Percentiles rank a stretch among this genome's conserved stretches.
Conservation (phyloP, 2,888 invertebrate genomes). For the Furcula furcula region DNA sequence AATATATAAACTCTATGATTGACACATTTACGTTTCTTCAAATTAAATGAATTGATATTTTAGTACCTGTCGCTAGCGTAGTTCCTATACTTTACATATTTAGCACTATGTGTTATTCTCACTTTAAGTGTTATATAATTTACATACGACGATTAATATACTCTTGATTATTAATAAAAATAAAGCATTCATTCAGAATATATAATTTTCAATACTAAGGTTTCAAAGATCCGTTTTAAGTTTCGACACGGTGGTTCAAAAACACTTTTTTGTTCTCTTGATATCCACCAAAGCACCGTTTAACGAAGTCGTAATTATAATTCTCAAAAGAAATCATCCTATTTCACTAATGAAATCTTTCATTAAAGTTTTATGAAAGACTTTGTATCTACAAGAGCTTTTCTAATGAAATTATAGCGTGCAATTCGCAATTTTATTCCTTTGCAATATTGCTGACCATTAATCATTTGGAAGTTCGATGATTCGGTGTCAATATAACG, state of each 20-base stretch:
- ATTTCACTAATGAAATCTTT: slow-evolving; percentile 61
- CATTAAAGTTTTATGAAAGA: slow-evolving; percentile 54
- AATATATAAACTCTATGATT: no score
- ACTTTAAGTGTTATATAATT: no score
- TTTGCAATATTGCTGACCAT: background rate
- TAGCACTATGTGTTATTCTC: no score
- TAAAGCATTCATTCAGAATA: no score
- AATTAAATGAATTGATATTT: no score
- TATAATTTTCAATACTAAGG: slow-evolving; percentile 6
- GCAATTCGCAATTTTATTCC: slow-evolving; percentile 4
- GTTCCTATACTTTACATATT: no score
- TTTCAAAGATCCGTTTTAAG: slow-evolving; percentile 52
- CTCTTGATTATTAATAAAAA: no score
- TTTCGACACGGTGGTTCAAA: slow-evolving; percentile 58
- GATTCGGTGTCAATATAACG: background rate
- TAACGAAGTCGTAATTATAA: slow-evolving; percentile 72
- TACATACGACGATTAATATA: no score
- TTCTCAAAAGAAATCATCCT: slow-evolving; percentile 56
- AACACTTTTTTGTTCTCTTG: slow-evolving; percentile 56
- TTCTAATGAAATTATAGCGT: slow-evolving; percentile 22
- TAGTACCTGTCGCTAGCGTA: no score
- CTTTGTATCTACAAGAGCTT: slow-evolving; percentile 23
- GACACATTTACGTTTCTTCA: no score
- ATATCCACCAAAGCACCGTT: slow-evolving; percentile 61
- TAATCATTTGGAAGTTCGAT: background rate